Evolutionary conservation across 2,797 vertebrate genomes (phyloP), one percentile per base, ranked within the genome.

Genomic region (Fratercula arctica): DNA sequence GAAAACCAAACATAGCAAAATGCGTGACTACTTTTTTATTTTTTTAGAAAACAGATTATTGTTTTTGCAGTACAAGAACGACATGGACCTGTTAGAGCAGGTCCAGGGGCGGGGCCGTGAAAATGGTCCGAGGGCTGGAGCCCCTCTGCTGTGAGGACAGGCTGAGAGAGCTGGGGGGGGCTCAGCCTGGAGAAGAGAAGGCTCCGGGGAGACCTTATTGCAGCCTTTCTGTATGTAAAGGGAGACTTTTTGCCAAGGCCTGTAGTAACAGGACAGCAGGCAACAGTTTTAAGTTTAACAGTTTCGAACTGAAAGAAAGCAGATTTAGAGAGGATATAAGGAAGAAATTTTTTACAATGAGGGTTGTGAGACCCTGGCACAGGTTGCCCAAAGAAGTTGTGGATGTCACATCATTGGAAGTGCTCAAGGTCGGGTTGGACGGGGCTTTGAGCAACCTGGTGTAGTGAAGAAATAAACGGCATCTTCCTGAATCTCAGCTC

Each of bases 101-200:
- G 28, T 74, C 39, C 54, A 60, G 61, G 67, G 24, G 39, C n/a
- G 37, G 13, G 25, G 13, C 11, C 1, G 1, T 29, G 16, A 39
- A 59, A n/a, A 53, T 29, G 16, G 4, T n/a, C 16, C 3, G 18
- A 45, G 11, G 43, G 26, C 16, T 37, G 64, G 50, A 77, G 10
- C 43, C 11, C 11, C 8, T 56, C 23, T 69, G 6, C 15, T 53
- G 1, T 15, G 39, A 39, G 6, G 39, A 45, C 5, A 54, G 29
- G 63, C 39, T 53, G 3, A 45, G 37, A 33, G 23, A 67, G 39
- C 8, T 53, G 69, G 5, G 0, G 0, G 0, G 25, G 5, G 16
- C 20, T 75, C 19, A 28, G 12, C 31, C 48, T 63, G 50, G 50
- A 50, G 64, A 60, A 67, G 14, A 82, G 18, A 64, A 56, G 29